Evolutionary conservation across 2,113 vertebrate genomes (phyloP).

Genomic region (Xenopus borealis): DNA sequence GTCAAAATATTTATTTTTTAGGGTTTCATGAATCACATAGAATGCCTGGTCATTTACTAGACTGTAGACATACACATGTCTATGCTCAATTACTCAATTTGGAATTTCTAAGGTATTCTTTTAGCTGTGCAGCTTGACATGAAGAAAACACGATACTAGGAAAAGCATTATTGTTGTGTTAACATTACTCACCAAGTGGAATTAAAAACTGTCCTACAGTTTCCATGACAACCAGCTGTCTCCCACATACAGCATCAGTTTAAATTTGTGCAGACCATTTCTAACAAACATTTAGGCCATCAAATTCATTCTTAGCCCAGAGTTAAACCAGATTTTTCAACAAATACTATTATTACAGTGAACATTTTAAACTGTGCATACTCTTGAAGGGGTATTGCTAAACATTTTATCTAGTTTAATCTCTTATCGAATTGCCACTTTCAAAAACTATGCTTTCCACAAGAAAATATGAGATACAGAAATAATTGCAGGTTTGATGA

Average conservation of each 20-base stretch:
- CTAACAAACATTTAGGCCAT: constrained; percentile 69
- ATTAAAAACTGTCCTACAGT: constrained; percentile 71
- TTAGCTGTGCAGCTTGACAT: no score
- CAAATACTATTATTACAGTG: constrained; percentile 50
- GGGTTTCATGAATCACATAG: no score
- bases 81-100: no score
- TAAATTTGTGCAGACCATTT: constrained; percentile 67
- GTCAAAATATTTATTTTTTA: no score
- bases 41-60: no score
- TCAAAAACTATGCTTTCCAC: no score
- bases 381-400: background rate
- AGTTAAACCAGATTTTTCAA: constrained; percentile 56
- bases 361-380: constrained; percentile 23
- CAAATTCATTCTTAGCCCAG: constrained; percentile 59
- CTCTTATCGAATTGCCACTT: no score
- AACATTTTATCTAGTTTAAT: background rate
- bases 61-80: no score
- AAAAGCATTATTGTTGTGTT: constrained; percentile 53
- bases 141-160: constrained; percentile 46
- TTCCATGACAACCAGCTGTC: constrained; percentile 78
- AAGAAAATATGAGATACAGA: no score
- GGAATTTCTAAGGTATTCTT: no score
- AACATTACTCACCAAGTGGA: constrained; percentile 65
- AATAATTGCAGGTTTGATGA: no score
- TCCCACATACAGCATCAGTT: constrained; percentile 62